These are phyloP conservation scores for Oreocharis arfaki DNA, from an alignment of 2,113 vertebrate species.

Conservation along the genomic window DNA sequence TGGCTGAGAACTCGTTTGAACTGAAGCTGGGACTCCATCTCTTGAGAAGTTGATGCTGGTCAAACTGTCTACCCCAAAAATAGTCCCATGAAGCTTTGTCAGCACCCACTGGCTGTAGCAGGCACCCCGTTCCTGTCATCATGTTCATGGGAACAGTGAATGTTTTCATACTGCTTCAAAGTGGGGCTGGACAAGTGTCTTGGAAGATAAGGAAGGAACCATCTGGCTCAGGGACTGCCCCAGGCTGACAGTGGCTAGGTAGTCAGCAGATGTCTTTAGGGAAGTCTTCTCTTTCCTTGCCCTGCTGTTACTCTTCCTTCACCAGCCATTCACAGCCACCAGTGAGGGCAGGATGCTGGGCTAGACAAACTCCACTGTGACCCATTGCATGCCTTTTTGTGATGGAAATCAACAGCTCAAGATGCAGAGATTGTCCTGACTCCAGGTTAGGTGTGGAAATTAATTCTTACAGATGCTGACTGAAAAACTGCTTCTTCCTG, in stretches of 20 bases:
- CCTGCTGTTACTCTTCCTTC: neutral
- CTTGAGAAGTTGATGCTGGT: neutral
- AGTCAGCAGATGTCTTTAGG: neutral
- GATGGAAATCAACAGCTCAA: neutral
- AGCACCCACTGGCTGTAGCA: neutral
- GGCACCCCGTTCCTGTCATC: rapidly evolving
- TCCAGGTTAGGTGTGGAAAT: neutral
- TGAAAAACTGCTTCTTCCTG: neutral
- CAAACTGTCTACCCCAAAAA: neutral
- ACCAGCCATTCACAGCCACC: neutral
- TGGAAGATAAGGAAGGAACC: neutral
- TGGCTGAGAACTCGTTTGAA: neutral
- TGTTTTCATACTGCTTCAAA: neutral
- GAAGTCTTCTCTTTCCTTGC: neutral
- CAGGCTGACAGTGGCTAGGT: neutral
- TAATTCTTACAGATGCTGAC: neutral
- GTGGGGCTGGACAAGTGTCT: neutral
- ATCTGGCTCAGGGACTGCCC: neutral
- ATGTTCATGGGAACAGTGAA: neutral
- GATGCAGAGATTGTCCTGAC: neutral
- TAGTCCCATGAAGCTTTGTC: neutral
- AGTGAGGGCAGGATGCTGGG: neutral
- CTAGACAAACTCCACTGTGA: neutral
- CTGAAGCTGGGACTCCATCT: neutral
- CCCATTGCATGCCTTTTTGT: neutral